phyloP scores from a whole-genome alignment of 2,888 invertebrate species.

The Netelia virgata region DNA sequence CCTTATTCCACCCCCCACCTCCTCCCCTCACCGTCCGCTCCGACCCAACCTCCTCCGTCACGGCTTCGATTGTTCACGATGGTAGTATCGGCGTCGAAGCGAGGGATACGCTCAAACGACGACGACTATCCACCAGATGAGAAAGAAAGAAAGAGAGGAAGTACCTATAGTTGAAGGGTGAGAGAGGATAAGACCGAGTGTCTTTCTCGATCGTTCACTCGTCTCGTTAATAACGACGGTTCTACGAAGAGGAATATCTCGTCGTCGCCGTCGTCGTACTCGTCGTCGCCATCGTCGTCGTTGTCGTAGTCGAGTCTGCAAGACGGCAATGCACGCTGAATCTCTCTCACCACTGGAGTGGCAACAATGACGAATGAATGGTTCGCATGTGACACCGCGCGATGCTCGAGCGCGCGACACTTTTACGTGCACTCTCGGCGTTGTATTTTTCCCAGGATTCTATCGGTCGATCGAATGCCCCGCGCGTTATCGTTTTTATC shows the following conservation, averaged over 20 bases:
- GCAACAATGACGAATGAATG: constrained; percentile 57
- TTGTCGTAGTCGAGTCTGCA: constrained; percentile 2
- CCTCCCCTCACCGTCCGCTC: too few relatives aligned
- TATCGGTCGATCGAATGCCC: neutral
- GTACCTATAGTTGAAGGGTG: neutral
- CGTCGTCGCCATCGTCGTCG: neutral
- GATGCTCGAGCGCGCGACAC: neutral
- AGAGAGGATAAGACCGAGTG: constrained; percentile 7
- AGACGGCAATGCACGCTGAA: neutral
- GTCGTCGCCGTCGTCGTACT: constrained; percentile 15
- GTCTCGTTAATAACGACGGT: constrained; percentile 59
- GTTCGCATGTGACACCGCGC: neutral
- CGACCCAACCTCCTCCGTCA: neutral
- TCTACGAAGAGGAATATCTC: constrained; percentile 41
- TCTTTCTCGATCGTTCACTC: constrained; percentile 20
- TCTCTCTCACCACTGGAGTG: neutral
- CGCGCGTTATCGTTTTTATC: neutral
- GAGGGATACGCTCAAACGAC: constrained; percentile 42
- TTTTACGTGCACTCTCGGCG: constrained; percentile 1
- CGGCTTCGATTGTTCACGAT: constrained; percentile 46
- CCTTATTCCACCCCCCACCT: neutral
- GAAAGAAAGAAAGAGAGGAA: constrained; percentile 4
- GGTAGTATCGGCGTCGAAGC: constrained; percentile 45
- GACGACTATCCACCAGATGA: constrained; percentile 16
- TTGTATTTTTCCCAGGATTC: neutral